Conservation (phyloP, 1,140 invertebrate species). For the Thalassaphorura encarpata region DNA sequence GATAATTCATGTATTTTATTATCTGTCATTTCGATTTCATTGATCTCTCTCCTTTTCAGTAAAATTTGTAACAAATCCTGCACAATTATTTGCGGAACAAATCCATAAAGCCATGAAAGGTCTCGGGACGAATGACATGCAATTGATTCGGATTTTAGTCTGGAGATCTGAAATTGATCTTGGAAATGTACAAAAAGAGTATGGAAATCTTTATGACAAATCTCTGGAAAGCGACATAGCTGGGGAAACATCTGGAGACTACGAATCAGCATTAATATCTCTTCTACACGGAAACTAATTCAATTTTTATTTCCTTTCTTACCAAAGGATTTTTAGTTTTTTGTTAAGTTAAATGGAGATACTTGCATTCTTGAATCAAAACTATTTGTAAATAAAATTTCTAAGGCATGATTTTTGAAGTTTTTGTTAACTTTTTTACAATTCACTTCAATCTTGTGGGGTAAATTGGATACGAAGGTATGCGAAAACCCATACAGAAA, state of each 20-base stretch:
- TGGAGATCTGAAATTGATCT: slow-evolving; percentile 4
- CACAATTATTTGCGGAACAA: slow-evolving; percentile 1
- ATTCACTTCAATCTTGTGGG: neutral
- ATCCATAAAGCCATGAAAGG: neutral
- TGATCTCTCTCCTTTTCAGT: neutral
- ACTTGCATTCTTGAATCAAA: neutral
- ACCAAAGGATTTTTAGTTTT: neutral
- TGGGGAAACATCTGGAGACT: slow-evolving; percentile 1
- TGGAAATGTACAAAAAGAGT: neutral
- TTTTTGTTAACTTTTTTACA: neutral
- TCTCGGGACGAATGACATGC: neutral
- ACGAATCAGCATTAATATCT: slow-evolving; percentile 1
- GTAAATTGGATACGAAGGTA: too few species aligned
- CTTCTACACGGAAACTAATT: neutral
- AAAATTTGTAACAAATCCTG: neutral
- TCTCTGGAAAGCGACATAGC: neutral
- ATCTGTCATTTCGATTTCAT: neutral
- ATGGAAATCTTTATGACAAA: neutral
- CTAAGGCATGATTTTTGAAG: neutral
- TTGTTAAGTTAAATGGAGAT: neutral
- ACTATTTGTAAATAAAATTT: neutral
- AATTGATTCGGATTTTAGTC: neutral
- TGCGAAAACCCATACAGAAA: too few species aligned
- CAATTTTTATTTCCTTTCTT: neutral
- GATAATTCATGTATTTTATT: neutral